Conservation (phyloP, 2,888 invertebrate species). For the Eurois occulta region DNA sequence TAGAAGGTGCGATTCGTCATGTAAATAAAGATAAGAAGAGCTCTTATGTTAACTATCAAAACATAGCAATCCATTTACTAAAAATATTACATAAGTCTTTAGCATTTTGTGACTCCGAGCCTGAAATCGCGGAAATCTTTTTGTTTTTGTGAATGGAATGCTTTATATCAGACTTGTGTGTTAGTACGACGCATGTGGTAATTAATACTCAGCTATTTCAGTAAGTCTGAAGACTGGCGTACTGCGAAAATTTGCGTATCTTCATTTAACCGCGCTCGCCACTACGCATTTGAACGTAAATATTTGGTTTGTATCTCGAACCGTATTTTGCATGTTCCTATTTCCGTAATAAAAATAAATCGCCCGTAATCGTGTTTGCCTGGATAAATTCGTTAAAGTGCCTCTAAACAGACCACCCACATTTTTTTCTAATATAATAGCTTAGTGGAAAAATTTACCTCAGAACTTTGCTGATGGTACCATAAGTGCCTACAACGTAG, state of each 20-base stretch:
- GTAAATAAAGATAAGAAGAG: conserved; percentile 35
- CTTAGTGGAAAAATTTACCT: conserved; percentile 42
- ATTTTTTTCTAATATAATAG: conserved; percentile 27
- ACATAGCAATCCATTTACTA: conserved; percentile 16
- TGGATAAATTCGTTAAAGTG: conserved; percentile 36
- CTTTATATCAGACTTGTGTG: conserved; percentile 8
- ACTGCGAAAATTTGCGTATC: conserved; percentile 42
- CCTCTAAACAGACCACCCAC: conserved; percentile 33
- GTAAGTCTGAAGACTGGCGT: conserved; percentile 18
- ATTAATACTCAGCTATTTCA: conserved; percentile 39
- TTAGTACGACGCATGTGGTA: conserved; percentile 20
- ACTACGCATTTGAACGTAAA: conserved; percentile 64
- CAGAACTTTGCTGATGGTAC: background rate
- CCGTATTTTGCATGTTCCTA: conserved; percentile 56
- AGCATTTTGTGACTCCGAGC: background rate
- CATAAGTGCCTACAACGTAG: background rate
- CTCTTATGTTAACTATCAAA: conserved; percentile 25
- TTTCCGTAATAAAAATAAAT: conserved; percentile 63
- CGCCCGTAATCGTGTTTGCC: conserved; percentile 32
- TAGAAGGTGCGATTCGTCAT: conserved; percentile 26
- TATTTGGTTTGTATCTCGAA: conserved; percentile 60
- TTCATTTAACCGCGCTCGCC: conserved; percentile 48
- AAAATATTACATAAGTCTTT: conserved; percentile 16
- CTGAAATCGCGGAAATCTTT: background rate
- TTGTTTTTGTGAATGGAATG: conserved; percentile 1